Evolutionary conservation across 2,888 invertebrate genomes (phyloP).

Genomic region (Drosophila quinaria): DNA sequence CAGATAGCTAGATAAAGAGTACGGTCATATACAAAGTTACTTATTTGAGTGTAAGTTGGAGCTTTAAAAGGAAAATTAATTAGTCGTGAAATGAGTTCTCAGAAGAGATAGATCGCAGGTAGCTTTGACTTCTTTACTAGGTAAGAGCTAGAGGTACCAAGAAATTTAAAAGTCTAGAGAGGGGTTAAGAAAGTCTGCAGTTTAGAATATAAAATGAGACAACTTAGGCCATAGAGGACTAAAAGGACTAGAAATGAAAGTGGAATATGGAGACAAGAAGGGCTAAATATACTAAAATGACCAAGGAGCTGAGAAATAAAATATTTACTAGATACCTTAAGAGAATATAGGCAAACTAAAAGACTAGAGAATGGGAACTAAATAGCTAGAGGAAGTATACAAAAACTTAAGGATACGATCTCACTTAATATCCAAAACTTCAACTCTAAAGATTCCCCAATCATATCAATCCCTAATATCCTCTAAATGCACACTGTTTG

Average conservation of each 20-base stretch:
- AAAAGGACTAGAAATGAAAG: too few relatives aligned
- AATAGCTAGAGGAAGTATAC: background rate
- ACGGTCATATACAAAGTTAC: background rate
- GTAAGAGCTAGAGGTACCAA: background rate
- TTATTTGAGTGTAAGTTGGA: background rate
- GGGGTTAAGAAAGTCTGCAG: too few relatives aligned
- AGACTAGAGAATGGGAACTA: background rate
- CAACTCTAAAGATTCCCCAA: background rate
- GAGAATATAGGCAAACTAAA: too few relatives aligned
- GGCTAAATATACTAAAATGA: background rate
- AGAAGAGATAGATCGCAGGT: background rate
- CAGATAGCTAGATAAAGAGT: slow-evolving; percentile 8
- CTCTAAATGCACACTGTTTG: slow-evolving; percentile 2
- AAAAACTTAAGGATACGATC: background rate
- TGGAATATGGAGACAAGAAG: too few relatives aligned
- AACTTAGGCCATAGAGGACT: too few relatives aligned
- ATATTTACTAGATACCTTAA: too few relatives aligned
- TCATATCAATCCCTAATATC: background rate
- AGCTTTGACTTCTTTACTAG: background rate
- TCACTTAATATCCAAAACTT: background rate
- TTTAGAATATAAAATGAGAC: too few relatives aligned
- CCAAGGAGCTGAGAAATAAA: background rate
- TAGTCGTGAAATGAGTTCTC: background rate
- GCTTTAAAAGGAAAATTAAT: background rate
- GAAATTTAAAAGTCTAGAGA: too few relatives aligned